Evolutionary conservation across 2,797 vertebrate species (phyloP).

Genomic region (Tenualosa thibaudeaui): DNA sequence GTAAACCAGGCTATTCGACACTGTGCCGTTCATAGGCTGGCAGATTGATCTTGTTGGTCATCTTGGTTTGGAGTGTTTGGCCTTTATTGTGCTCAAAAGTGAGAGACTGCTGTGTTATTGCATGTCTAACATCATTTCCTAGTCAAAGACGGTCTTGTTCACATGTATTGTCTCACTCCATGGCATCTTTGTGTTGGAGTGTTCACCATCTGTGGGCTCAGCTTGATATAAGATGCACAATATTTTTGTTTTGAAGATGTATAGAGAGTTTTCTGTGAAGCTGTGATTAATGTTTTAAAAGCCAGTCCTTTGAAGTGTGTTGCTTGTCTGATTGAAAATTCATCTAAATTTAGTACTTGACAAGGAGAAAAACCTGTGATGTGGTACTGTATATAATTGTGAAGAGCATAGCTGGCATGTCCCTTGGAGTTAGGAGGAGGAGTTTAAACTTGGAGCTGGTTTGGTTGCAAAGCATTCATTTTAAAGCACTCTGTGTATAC

Average conservation of each 20-base stretch:
- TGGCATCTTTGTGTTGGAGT: neutral
- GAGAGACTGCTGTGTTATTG: neutral
- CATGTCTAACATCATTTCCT: neutral
- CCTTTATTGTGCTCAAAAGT: neutral
- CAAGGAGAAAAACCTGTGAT: neutral
- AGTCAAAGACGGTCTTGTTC: neutral
- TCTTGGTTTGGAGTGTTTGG: neutral
- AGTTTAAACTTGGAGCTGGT: neutral
- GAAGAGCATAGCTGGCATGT: neutral
- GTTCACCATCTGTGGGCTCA: neutral
- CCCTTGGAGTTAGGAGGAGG: neutral
- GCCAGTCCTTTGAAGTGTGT: neutral
- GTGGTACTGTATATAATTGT: neutral
- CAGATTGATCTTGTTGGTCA: neutral
- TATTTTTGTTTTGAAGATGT: neutral
- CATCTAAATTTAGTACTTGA: neutral
- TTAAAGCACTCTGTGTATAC: neutral
- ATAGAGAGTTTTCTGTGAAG: neutral
- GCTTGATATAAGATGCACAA: neutral
- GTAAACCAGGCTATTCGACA: neutral
- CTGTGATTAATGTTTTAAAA: slow-evolving; percentile 20
- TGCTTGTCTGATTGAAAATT: neutral
- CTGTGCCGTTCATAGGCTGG: neutral
- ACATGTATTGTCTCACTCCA: neutral
- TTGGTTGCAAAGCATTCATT: neutral